These are phyloP conservation scores for Drosophila meridionalis DNA, from an alignment of 2,888 invertebrate species.

Conservation along the genomic window DNA sequence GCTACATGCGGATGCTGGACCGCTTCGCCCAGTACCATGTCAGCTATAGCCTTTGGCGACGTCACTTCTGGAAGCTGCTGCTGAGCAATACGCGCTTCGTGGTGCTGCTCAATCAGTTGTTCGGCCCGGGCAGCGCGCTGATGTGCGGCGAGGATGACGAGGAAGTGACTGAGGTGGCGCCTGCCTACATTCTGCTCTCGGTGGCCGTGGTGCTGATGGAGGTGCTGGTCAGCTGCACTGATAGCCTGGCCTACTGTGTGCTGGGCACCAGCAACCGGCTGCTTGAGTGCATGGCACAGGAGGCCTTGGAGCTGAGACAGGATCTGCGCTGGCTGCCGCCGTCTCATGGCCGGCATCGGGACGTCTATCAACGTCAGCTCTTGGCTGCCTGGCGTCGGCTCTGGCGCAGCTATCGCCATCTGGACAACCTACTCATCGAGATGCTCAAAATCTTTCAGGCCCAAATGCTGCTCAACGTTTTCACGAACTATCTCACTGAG, in stretches of 20 bases:
- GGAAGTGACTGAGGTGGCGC: constrained; percentile 17
- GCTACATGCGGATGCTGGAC: constrained; percentile 25
- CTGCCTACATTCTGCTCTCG: constrained; percentile 13
- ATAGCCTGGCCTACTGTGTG: constrained; percentile 33
- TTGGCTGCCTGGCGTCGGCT: constrained; percentile 42
- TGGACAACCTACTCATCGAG: constrained; percentile 41
- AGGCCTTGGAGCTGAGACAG: constrained; percentile 24
- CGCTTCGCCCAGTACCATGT: constrained; percentile 8
- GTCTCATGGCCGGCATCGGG: constrained; percentile 31
- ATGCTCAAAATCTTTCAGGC: constrained; percentile 40
- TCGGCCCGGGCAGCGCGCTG: constrained; percentile 40
- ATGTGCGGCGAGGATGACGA: constrained; percentile 23
- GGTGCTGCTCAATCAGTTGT: constrained; percentile 26
- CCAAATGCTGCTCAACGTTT: constrained; percentile 55
- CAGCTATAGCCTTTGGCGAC: constrained; percentile 2
- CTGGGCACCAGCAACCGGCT: constrained; percentile 41
- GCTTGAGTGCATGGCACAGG: constrained; percentile 35
- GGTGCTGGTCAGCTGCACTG: constrained; percentile 25
- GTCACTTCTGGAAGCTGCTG: constrained; percentile 28
- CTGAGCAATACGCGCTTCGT: constrained; percentile 40
- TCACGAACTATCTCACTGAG: constrained; percentile 50
- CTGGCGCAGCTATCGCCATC: constrained; percentile 20
- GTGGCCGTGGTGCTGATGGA: constrained; percentile 33
- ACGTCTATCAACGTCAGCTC: constrained; percentile 46
- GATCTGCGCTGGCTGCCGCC: constrained; percentile 43